Base-by-base conservation (phyloP, 1,140 invertebrate genomes). In the Cepaea nemoralis region DNA sequence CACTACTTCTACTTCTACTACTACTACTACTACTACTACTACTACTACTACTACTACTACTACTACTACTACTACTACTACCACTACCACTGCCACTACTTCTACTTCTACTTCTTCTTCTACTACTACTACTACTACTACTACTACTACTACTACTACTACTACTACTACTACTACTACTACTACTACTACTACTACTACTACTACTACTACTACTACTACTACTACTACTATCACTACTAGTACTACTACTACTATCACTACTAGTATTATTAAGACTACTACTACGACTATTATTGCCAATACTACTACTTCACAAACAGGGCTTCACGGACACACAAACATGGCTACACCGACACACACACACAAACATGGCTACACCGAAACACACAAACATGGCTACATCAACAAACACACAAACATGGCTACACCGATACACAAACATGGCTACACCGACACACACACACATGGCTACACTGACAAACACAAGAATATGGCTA, bases 131-230 rank as follows among this genome's bases (percentile, higher is more conserved):
- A 22, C 24, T 55, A 55, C 50, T 22, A 55, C 50, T 55, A 55
- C 50, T 55, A 55, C n/a, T 55, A 55, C 50, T 55, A 55, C 50
- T 55, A 55, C 22, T 55, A 55, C 22, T 55, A 55, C 50, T 55
- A 55, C 50, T 55, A 55, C 50, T 55, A 55, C 50, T 55, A 55
- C 50, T 55, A 55, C 50, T 55, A 22, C 50, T 55, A 55, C 50
- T 55, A 22, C 22, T 55, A 55, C 50, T 55, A 55, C 50, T 55
- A 55, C 50, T 55, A 55, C 24, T 55, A 55, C n/a, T 55, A 55
- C 22, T 14, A 55, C 5, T 55, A 55, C 50, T 55, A 55, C 50
- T 55, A 55, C 50, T 55, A n/a, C 50, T 55, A 55, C 50, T 55
- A 55, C 50, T 55, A 55, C n/a, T 55, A 55, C 50, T 55, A 55